Percentiles rank a stretch among this genome's conserved stretches.
These are phyloP conservation scores for Drosophila mayaguana DNA, from an alignment of 2,888 invertebrate species.

Conservation along the genomic window DNA sequence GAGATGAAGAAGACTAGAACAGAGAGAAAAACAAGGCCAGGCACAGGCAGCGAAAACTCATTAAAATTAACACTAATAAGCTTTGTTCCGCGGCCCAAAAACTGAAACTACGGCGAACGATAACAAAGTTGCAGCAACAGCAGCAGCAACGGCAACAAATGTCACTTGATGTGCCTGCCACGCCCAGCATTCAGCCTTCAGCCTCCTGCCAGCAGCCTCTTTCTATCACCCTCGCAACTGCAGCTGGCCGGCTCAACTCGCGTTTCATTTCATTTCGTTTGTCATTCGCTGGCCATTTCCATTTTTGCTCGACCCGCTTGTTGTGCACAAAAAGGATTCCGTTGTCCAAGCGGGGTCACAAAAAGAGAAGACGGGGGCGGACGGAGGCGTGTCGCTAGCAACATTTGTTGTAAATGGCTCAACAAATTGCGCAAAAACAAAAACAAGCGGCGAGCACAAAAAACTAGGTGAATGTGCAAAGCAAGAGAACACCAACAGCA, in stretches of 20 bases:
- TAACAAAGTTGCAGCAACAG: slow-evolving; percentile 59
- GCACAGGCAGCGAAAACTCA: slow-evolving; percentile 66
- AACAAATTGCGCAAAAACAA: slow-evolving; percentile 63
- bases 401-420: slow-evolving; percentile 69
- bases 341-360: slow-evolving; percentile 47
- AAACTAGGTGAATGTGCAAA: slow-evolving; percentile 14
- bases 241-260: slow-evolving; percentile 4
- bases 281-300: slow-evolving; percentile 57
- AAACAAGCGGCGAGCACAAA: slow-evolving; percentile 44
- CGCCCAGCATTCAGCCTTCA: neutral
- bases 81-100: slow-evolving; percentile 61
- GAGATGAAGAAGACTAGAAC: neutral
- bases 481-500: neutral
- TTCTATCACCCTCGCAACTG: slow-evolving; percentile 1
- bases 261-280: slow-evolving; percentile 36
- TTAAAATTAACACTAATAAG: slow-evolving; percentile 72
- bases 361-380: neutral
- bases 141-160: slow-evolving; percentile 48
- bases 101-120: slow-evolving; percentile 56
- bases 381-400: slow-evolving; percentile 36
- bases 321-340: slow-evolving; percentile 65
- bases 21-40: slow-evolving; percentile 50
- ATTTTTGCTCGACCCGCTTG: slow-evolving; percentile 27
- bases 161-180: slow-evolving; percentile 59
- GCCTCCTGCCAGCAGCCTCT: neutral